Evolutionary conservation across 1,140 invertebrate species (phyloP).

Genomic region (Diploscapter pachys): DNA sequence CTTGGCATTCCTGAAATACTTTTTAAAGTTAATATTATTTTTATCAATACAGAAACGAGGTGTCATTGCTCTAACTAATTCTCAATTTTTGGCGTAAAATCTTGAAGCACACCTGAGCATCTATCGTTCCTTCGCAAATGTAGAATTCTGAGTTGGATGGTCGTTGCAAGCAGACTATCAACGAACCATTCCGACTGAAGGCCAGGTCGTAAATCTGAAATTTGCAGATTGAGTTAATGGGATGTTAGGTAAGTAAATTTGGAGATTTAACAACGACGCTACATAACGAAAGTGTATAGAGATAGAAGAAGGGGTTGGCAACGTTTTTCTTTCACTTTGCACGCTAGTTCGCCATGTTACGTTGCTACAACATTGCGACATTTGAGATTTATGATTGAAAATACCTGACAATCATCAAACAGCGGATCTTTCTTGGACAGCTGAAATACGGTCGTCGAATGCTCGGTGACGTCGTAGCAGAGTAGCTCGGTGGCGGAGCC

Average conservation of each 20-base stretch:
- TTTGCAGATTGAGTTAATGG: too few relatives aligned
- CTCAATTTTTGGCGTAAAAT: not conserved
- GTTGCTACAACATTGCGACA: too few relatives aligned
- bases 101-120: not conserved
- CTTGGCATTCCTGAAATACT: not conserved
- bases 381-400: constrained; percentile 2
- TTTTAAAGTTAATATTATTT: too few relatives aligned
- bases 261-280: not conserved
- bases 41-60: too few relatives aligned
- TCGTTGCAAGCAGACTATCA: constrained; percentile 10
- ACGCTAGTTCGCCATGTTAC: too few relatives aligned
- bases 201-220: constrained; percentile 15
- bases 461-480: constrained; percentile 7
- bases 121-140: constrained; percentile 21
- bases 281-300: not conserved
- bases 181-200: constrained; percentile 2
- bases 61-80: constrained; percentile 1
- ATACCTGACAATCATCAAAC: constrained; percentile 13
- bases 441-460: not conserved
- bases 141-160: constrained; percentile 10
- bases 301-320: too few relatives aligned
- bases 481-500: constrained; percentile 11
- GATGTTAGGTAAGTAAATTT: not conserved
- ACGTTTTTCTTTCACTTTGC: too few relatives aligned
- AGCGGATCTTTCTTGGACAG: constrained; percentile 18